Evolutionary conservation across 2,113 vertebrate genomes (phyloP).

Genomic region (Melanerpes aurifrons): DNA sequence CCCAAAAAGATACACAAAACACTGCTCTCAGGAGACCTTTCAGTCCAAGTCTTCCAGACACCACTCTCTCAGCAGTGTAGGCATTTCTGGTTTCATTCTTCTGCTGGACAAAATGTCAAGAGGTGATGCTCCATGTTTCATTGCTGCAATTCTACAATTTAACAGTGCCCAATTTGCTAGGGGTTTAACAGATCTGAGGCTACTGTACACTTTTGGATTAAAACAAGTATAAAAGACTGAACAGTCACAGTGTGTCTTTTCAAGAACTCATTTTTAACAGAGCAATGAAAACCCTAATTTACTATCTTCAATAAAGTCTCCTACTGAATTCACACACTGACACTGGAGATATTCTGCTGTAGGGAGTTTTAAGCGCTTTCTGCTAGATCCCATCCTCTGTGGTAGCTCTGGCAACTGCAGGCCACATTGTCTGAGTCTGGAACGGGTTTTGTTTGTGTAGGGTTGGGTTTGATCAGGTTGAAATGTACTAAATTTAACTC

Average conservation of each 20-base stretch:
- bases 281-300: neutral
- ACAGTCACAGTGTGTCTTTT: neutral
- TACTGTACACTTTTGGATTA: neutral
- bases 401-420: slow-evolving; percentile 45
- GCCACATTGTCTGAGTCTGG: neutral
- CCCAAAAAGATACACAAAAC: neutral
- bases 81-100: neutral
- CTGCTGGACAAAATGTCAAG: neutral
- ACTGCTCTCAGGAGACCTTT: neutral
- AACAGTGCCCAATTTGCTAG: neutral
- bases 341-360: neutral
- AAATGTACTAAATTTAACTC: slow-evolving; percentile 51
- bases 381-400: slow-evolving; percentile 6
- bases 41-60: neutral
- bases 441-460: neutral
- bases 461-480: slow-evolving; percentile 42
- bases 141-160: neutral
- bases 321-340: neutral
- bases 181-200: neutral
- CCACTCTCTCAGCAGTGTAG: neutral
- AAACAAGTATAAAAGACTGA: neutral
- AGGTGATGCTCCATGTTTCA: neutral
- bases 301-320: neutral
- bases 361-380: neutral
- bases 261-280: neutral